Percentiles rank a stretch among this genome's conserved stretches.
Evolutionary conservation across 2,113 vertebrate genomes (phyloP).

Genomic region (Hippocampus abdominalis): DNA sequence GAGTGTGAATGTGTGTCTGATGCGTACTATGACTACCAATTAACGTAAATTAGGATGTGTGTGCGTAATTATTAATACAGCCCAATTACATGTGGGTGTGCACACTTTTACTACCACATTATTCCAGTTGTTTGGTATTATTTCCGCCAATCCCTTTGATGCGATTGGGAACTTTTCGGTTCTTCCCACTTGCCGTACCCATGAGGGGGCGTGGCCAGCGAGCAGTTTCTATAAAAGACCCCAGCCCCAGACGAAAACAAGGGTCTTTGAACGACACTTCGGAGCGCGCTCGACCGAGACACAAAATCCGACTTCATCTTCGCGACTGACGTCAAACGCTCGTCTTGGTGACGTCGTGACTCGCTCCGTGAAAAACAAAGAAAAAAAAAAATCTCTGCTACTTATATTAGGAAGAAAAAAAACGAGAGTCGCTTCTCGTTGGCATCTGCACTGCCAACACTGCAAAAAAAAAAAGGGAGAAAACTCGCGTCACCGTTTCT

Average conservation of each 20-base stretch:
- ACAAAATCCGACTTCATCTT: background rate
- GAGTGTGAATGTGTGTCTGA: too few species aligned
- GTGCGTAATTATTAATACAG: too few species aligned
- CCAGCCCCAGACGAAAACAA: background rate
- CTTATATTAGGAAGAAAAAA: background rate
- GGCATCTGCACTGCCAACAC: slow-evolving; percentile 33
- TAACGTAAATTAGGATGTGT: too few species aligned
- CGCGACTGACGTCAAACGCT: background rate
- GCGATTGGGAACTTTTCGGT: rapidly evolving
- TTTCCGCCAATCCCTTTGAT: background rate
- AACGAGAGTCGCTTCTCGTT: background rate
- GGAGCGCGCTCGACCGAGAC: background rate
- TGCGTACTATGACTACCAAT: too few species aligned
- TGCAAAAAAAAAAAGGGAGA: slow-evolving; percentile 21
- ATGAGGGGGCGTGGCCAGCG: background rate
- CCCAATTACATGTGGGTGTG: too few species aligned
- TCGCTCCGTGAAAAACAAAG: background rate
- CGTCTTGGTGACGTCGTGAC: slow-evolving; percentile 26
- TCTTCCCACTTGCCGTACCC: background rate
- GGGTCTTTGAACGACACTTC: background rate
- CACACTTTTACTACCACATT: too few species aligned
- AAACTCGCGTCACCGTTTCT: slow-evolving; percentile 14
- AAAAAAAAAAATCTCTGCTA: background rate
- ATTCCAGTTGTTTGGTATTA: too few species aligned
- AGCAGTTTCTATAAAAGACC: background rate